These are phyloP conservation scores for Notodonta ziczac DNA, from an alignment of 2,888 invertebrate species.

Conservation along the genomic window DNA sequence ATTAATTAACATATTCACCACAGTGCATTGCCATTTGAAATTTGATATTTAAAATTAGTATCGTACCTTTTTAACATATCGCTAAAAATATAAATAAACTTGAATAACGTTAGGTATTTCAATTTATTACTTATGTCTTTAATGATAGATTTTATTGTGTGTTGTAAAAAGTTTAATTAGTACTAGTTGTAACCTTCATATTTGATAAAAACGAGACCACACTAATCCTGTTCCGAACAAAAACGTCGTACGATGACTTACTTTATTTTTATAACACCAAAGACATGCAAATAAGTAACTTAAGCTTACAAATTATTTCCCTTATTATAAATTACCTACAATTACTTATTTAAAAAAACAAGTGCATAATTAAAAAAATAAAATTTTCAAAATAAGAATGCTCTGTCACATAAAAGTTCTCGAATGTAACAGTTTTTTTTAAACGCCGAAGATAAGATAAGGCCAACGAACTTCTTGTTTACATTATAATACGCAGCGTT, in stretches of 20 bases:
- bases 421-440: background rate
- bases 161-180: conserved; percentile 31
- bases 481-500: background rate
- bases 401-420: background rate
- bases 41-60: no score
- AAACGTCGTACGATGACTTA: conserved; percentile 12
- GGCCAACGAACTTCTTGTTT: conserved; percentile 5
- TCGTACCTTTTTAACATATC: background rate
- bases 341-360: no score
- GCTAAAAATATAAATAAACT: background rate
- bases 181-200: conserved; percentile 16
- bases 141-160: background rate
- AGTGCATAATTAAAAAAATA: background rate
- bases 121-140: background rate
- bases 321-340: no score
- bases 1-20: background rate
- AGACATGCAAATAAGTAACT: conserved; percentile 23
- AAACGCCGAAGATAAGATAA: conserved; percentile 2
- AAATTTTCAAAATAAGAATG: conserved; percentile 2
- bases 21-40: no score
- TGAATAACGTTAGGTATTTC: background rate
- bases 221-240: conserved; percentile 11
- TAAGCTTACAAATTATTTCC: background rate
- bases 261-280: conserved; percentile 29
- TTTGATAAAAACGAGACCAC: conserved; percentile 26